Evolutionary conservation across 2,113 vertebrate genomes (phyloP).

Genomic region (Laticauda colubrina): DNA sequence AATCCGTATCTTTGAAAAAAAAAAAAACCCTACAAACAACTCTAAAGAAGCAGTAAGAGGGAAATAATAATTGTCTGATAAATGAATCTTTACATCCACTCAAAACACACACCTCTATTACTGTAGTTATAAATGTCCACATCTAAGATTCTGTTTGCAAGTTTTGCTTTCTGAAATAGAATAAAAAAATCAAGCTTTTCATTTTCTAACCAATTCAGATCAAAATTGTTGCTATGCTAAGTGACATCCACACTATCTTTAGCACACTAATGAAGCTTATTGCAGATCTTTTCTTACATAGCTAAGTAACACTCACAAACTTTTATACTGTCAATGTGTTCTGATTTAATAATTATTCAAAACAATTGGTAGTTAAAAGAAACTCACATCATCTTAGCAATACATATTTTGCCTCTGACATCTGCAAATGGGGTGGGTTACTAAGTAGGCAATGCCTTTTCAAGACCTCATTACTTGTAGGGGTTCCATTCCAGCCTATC

Average conservation of each 20-base stretch:
- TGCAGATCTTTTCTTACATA: background rate
- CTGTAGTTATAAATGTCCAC: background rate
- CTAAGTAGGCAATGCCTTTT: background rate
- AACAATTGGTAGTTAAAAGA: constrained; percentile 24
- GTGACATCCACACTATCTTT: background rate
- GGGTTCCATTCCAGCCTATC: background rate
- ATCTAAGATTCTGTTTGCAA: background rate
- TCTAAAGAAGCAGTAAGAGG: background rate
- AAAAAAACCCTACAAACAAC: background rate
- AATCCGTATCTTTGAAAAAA: background rate
- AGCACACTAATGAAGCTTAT: background rate
- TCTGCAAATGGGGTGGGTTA: constrained; percentile 7
- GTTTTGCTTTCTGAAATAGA: background rate
- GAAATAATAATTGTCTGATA: background rate
- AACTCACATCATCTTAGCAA: background rate
- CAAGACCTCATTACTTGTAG: background rate
- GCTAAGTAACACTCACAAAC: background rate
- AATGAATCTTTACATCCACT: background rate
- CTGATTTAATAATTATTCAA: constrained; percentile 23
- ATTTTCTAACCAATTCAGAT: background rate
- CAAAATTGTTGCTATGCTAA: background rate
- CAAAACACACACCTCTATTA: background rate
- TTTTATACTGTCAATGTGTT: background rate
- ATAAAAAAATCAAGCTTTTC: background rate
- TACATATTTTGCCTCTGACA: background rate